These are phyloP conservation scores for Chromis chromis DNA, from an alignment of 2,797 vertebrate species.

Conservation along the genomic window DNA sequence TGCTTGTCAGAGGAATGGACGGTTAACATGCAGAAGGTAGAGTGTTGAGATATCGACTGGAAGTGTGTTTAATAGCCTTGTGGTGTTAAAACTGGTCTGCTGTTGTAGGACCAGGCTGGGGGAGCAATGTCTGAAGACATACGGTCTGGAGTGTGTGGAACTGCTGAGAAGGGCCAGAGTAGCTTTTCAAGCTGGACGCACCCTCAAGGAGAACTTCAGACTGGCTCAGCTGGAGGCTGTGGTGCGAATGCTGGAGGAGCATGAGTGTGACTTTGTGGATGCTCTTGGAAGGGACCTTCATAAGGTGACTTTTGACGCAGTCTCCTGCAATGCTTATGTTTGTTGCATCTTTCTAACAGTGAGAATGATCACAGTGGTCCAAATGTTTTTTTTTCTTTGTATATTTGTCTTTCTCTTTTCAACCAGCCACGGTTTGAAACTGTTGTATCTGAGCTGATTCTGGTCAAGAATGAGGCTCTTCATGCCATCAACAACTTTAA, in stretches of 20 bases:
- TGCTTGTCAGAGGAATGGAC: conserved; percentile 73
- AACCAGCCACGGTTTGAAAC: conserved; percentile 85
- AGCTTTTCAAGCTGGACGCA: conserved; percentile 77
- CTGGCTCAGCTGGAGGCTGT: conserved; percentile 81
- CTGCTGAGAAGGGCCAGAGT: conserved; percentile 77
- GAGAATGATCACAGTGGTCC: background rate
- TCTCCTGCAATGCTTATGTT: background rate
- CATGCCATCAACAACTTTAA: conserved; percentile 83
- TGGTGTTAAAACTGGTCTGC: conserved; percentile 2
- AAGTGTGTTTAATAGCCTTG: background rate
- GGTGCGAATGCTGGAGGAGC: conserved; percentile 80
- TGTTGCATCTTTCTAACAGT: background rate
- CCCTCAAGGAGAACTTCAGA: conserved; percentile 75
- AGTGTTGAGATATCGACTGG: background rate
- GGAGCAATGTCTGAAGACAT: conserved; percentile 73
- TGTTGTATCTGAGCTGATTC: conserved; percentile 80
- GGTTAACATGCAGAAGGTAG: conserved; percentile 75
- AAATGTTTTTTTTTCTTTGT: background rate
- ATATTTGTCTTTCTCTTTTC: background rate
- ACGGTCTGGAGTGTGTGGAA: conserved; percentile 69
- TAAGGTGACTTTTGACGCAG: conserved; percentile 71
- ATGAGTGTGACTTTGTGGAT: conserved; percentile 84
- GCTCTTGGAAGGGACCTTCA: conserved; percentile 82
- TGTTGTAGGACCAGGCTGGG: conserved; percentile 77
- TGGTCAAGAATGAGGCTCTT: conserved; percentile 84